These are phyloP conservation scores for Bujurquina vittata DNA, from an alignment of 2,113 vertebrate genomes.

Conservation along the genomic window DNA sequence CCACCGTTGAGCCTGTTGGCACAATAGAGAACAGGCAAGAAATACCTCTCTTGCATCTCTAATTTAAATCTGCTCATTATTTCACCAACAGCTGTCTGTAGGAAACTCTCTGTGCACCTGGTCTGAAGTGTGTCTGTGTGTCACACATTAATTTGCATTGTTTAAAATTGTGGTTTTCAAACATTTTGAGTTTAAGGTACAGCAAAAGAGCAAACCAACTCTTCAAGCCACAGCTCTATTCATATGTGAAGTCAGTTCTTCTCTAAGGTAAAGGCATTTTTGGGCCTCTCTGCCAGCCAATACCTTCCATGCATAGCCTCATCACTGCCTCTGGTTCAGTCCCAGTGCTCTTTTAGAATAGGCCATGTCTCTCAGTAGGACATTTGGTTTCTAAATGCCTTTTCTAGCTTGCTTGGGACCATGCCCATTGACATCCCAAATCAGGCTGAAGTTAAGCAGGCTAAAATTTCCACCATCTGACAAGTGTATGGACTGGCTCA, in stretches of 20 bases:
- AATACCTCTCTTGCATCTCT: neutral
- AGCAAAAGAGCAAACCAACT: neutral
- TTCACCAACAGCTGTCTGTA: neutral
- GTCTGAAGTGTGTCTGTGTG: neutral
- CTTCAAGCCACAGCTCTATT: neutral
- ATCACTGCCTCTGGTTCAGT: neutral
- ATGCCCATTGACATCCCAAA: neutral
- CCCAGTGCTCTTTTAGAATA: neutral
- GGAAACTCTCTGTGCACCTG: neutral
- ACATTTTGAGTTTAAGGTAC: neutral
- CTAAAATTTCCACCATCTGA: neutral
- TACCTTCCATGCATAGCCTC: neutral
- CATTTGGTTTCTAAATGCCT: neutral
- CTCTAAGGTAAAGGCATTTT: neutral
- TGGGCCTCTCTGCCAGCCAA: neutral
- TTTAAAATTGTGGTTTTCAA: neutral
- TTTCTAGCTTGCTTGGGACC: neutral
- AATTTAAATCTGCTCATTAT: neutral
- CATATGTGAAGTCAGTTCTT: neutral
- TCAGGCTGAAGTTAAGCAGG: neutral
- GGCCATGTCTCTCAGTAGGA: neutral
- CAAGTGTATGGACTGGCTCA: neutral
- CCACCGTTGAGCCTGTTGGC: too few relatives aligned
- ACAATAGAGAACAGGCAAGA: neutral
- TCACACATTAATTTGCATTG: neutral